These are phyloP conservation scores for rat (Rattus norvegicus) DNA, from an alignment of 2,113 vertebrate genomes.

Conservation along the genomic window GRCr8 NC_086026.1:117387001-117387500, in stretches of 20 bases:
- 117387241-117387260: neutral
- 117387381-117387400: neutral
- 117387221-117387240: slow-evolving; percentile 5
- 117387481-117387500: neutral
- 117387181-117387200: neutral
- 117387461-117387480: neutral
- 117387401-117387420: neutral
- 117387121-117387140: slow-evolving; percentile 12
- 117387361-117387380: neutral
- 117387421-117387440: neutral
- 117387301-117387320: neutral
- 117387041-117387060: neutral
- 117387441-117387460: neutral
- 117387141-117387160: neutral
- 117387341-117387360: neutral
- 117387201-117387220: neutral
- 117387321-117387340: neutral
- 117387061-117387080: neutral
- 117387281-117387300: neutral
- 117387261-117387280: neutral
- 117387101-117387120: neutral
- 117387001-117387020: slow-evolving; percentile 17
- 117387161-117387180: neutral
- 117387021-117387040: neutral
- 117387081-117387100: neutral